phyloP scores from a whole-genome alignment of 1,140 invertebrate genomes.

The Lucilia cuprina region DNA sequence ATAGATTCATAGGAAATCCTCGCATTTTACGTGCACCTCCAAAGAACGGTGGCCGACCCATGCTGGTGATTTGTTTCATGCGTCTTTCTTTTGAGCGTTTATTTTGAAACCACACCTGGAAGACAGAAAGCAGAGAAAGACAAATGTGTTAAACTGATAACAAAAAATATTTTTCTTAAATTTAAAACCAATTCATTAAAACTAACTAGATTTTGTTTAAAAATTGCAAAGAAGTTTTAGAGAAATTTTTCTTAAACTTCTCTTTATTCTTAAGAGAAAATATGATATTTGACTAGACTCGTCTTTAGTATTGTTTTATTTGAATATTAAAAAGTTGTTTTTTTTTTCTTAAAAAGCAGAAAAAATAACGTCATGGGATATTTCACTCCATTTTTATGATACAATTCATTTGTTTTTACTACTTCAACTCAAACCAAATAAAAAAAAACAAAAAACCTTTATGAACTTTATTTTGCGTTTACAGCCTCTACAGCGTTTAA shows the following conservation, averaged over 20 bases:
- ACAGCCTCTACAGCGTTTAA: not conserved
- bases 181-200: too few species aligned
- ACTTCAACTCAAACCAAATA: not conserved
- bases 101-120: constrained; percentile 99
- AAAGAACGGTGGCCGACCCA: constrained; percentile 90
- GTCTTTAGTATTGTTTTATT: too few species aligned
- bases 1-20: constrained; percentile 88
- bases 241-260: too few species aligned
- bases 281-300: too few species aligned
- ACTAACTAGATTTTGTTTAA: too few species aligned
- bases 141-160: not conserved
- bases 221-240: too few species aligned
- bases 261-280: too few species aligned
- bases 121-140: constrained; percentile 23
- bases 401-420: not conserved
- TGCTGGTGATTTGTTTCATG: constrained; percentile 88
- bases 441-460: not conserved
- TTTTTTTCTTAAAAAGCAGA: too few species aligned
- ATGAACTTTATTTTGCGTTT: not conserved
- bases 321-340: not conserved
- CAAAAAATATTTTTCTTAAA: too few species aligned
- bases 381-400: not conserved
- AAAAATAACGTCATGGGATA: not conserved
- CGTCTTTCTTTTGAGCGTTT: constrained; percentile 96
- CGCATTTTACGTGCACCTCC: constrained; percentile 88